phyloP scores from a whole-genome alignment of 2,113 vertebrate genomes.

The Nicator chloris region DNA sequence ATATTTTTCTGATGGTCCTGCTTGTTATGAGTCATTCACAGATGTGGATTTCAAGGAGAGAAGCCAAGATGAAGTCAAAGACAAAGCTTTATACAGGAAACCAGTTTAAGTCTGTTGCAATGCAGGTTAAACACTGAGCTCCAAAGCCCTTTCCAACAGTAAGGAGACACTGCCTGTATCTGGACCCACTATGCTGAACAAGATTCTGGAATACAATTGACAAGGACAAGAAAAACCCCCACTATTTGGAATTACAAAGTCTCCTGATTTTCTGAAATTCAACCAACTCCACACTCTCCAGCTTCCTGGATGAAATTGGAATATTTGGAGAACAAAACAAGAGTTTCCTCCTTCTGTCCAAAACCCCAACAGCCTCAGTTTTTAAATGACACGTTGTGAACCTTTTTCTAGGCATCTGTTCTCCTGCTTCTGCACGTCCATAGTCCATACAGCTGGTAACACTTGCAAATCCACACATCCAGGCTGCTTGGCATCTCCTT shows the following conservation, averaged over 20 bases:
- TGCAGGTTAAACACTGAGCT: conserved; percentile 6
- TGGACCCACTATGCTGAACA: not conserved
- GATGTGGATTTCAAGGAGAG: conserved; percentile 50
- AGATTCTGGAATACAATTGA: not conserved
- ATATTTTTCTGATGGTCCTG: conserved; percentile 32
- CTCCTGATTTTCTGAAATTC: not conserved
- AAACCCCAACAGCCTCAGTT: not conserved
- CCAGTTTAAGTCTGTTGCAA: conserved; percentile 24
- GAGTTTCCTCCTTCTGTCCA: not conserved
- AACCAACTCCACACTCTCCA: not conserved
- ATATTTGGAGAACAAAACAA: not conserved
- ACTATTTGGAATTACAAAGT: not conserved
- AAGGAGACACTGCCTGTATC: not conserved
- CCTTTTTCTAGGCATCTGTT: not conserved
- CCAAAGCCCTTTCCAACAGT: not conserved
- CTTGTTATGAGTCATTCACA: conserved; percentile 62
- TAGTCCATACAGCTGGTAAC: not conserved
- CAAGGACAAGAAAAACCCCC: not conserved
- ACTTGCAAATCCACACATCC: not conserved
- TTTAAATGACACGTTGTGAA: not conserved
- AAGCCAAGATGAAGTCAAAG: conserved; percentile 61
- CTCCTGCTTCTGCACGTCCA: not conserved
- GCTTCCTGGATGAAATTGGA: not conserved
- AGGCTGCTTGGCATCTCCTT: not conserved
- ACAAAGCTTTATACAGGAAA: conserved; percentile 60